Base-by-base conservation (phyloP, 2,888 invertebrate genomes). In the Chymomyza amoena region DNA sequence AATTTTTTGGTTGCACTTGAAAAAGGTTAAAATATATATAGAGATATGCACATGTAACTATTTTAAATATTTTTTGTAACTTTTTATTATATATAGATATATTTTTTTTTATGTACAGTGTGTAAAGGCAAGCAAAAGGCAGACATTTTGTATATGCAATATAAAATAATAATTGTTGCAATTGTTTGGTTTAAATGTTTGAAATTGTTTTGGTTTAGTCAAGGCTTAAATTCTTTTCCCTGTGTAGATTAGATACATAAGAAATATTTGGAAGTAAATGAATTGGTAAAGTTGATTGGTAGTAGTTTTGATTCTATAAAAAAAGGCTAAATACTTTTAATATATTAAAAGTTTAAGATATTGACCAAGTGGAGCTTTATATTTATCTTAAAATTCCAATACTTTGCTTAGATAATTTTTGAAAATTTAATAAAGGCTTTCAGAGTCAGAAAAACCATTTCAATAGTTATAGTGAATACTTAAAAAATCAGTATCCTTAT, bases 1-100 rank as follows among this genome's bases (percentile, higher is more conserved):
- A 78, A 66, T 62, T 69, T 69, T 60, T 73, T 68, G 62, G 28
- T 57, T 72, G 79, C 78, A 80, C 77, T 73, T 76, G 63, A 76
- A 73, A 67, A 69, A 66, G 69, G 59, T 70, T 77, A 69, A 79
- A 64, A 81, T 67, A 72, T 68, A 32, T 25, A 25, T 20, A n/a
- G n/a, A n/a, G 28, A 32, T 51, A 20, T 64, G 67, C 67, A 65
- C 28, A 32, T 32, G 2, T 32, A 32, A 66, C 39, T 28, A 45
- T 63, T 25, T 25, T 25, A 25, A 25, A 3, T 25, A 25, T 25
- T 3, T 1, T 73, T 62, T 68, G 60, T 20, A 60, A 64, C 64
- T 64, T 54, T 66, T 3, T 25, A 25, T n/a, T 66, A 67, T 70
- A 69, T 51, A 67, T 69, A 75, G 71, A 69, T 68, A 69, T 72